Percentiles rank a stretch among this genome's conserved stretches.
These are phyloP conservation scores for Pachycephus smyrnensis DNA, from an alignment of 2,888 invertebrate species.

Conservation along the genomic window DNA sequence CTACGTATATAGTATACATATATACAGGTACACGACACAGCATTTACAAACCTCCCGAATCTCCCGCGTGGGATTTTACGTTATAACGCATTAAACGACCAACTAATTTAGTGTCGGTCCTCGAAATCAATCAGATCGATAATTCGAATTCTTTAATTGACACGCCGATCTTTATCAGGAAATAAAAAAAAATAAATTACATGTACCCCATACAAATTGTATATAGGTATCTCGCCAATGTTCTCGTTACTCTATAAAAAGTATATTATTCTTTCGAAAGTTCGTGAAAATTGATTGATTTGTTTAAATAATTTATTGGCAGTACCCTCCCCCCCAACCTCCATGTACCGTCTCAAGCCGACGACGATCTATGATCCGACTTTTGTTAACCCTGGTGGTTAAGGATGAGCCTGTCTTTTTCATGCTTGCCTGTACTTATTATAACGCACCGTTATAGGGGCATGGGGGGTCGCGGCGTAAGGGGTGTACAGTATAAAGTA, in stretches of 20 bases:
- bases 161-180: background rate
- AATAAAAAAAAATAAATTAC: background rate
- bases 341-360: no score
- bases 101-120: background rate
- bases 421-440: conserved; percentile 42
- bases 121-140: background rate
- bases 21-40: background rate
- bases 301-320: background rate
- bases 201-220: background rate
- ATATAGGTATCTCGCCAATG: background rate
- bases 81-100: background rate
- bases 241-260: background rate
- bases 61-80: background rate
- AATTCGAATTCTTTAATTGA: background rate
- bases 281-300: background rate
- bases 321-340: background rate
- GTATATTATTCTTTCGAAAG: background rate
- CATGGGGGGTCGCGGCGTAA: conserved; percentile 7
- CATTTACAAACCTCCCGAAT: background rate
- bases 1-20: background rate
- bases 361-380: background rate
- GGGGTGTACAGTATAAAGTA: background rate
- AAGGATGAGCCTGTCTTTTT: conserved; percentile 38
- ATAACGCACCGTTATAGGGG: conserved; percentile 21
- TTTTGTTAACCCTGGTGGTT: conserved; percentile 10